phyloP scores from a whole-genome alignment of 2,888 invertebrate genomes.

The Tipula unca region DNA sequence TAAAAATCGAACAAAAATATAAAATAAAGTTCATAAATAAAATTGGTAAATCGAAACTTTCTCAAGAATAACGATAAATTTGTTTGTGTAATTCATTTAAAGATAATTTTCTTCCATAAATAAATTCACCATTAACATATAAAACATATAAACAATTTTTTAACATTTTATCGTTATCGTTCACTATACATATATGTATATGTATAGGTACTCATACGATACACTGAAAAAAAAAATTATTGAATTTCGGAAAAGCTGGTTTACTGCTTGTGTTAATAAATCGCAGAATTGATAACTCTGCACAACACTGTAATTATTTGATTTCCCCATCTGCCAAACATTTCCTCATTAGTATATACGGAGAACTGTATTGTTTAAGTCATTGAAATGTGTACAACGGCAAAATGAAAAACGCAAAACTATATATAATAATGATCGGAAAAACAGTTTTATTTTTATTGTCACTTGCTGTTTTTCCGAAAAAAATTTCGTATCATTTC shows the following conservation, averaged over 20 bases:
- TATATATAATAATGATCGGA: not conserved
- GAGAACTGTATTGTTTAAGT: not conserved
- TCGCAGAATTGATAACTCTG: too few relatives aligned
- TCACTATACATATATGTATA: not conserved
- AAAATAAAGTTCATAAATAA: not conserved
- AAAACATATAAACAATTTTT: not conserved
- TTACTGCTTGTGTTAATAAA: too few relatives aligned
- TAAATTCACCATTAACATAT: not conserved
- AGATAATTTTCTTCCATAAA: not conserved
- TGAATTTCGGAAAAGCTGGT: not conserved
- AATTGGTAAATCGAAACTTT: not conserved
- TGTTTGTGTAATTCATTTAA: not conserved
- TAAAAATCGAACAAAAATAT: not conserved
- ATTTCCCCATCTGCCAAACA: too few relatives aligned
- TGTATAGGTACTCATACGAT: not conserved
- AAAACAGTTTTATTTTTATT: not conserved
- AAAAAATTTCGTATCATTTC: not conserved
- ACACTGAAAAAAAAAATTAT: too few relatives aligned
- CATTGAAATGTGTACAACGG: not conserved
- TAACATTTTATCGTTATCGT: not conserved
- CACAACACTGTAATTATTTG: too few relatives aligned
- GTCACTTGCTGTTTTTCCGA: too few relatives aligned
- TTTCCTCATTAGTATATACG: not conserved
- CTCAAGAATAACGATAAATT: not conserved
- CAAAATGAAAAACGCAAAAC: not conserved